Percentiles rank a stretch among this genome's conserved stretches.
Conservation (phyloP, 2,888 invertebrate genomes). For the Drosophila colorata region DNA sequence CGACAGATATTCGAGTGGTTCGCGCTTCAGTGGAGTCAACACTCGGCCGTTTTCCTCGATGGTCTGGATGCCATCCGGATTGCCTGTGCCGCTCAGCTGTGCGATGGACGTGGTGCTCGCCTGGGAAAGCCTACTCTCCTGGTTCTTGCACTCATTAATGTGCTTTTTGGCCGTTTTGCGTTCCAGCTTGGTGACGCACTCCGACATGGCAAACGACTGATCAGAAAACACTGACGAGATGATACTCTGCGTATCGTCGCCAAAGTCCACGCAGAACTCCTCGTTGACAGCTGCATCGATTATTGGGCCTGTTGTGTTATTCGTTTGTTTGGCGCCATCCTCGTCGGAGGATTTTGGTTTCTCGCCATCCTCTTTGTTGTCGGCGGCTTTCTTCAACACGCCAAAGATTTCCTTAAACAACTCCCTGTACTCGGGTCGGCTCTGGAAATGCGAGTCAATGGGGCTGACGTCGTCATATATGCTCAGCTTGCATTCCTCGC, state of each 20-base stretch:
- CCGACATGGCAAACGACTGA: constrained; percentile 89
- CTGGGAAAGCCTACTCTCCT: constrained; percentile 83
- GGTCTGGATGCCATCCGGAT: constrained; percentile 54
- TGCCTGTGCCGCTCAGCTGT: constrained; percentile 33
- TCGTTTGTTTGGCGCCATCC: constrained; percentile 83
- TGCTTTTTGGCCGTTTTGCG: constrained; percentile 86
- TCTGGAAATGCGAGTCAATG: constrained; percentile 92
- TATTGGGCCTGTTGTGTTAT: constrained; percentile 77
- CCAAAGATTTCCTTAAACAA: constrained; percentile 94
- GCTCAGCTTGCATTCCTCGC: constrained; percentile 93
- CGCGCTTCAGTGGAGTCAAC: constrained; percentile 89
- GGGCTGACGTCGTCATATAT: constrained; percentile 93
- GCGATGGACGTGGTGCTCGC: constrained; percentile 47
- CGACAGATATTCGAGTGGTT: constrained; percentile 91
- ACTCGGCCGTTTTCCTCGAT: constrained; percentile 85
- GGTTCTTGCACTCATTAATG: constrained; percentile 79
- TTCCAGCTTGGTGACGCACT: constrained; percentile 88
- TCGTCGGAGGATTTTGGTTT: constrained; percentile 90
- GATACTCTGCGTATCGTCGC: constrained; percentile 89
- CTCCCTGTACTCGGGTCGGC: constrained; percentile 92
- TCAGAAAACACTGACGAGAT: constrained; percentile 91
- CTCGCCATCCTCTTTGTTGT: constrained; percentile 92
- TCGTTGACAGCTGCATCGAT: constrained; percentile 90
- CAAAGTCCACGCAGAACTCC: constrained; percentile 87
- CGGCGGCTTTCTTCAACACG: constrained; percentile 93